Base-by-base conservation (phyloP, 2,113 vertebrate species). In the Myodes glareolus region DNA sequence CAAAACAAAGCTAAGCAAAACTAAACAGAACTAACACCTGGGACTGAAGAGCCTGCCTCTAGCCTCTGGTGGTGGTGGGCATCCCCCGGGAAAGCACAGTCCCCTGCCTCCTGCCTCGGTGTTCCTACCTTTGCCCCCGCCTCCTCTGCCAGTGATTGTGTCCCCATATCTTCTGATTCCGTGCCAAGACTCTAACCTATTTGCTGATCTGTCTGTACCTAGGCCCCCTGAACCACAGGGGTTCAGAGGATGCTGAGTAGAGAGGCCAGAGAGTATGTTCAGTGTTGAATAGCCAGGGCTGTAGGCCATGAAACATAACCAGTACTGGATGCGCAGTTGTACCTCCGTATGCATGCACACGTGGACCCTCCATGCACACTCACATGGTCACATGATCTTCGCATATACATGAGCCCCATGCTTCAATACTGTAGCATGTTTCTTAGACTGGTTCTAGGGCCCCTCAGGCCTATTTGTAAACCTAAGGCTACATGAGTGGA, bases 121-220 rank as follows among this genome's bases (percentile, higher is more conserved):
- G 12, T 42, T 42, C 27, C 33, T 36, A 19, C 23, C 85, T 52
- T 77, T 42, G 31, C 25, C 16, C 23, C 82, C 1, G 3, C 27
- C 13, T 39, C 5, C 0, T n/a, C 61, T 14, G 21, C 47, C 36
- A 39, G 47, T 50, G 52, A n/a, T 4, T 11, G 25, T 13, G 76
- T n/a, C 10, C 80, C 39, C 9, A 31, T 11, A 7, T 10, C 3
- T 17, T 63, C 13, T 19, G 58, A 63, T 63, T 63, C 4, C 12
- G 27, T 58, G 8, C 52, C 13, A 7, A n/a, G 33, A 36, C 8
- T n/a, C 6, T 0, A 27, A 33, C 14, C 0, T 1, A 29, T 2
- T 72, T 8, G 31, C 70, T 0, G 0, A 1, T 12, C 23, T 25
- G 47, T 58, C 76, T 87, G 67, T 42, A 55, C 39, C 52, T 31